Conservation (phyloP, 2,797 vertebrate genomes). For the Phalloptychus januarius region DNA sequence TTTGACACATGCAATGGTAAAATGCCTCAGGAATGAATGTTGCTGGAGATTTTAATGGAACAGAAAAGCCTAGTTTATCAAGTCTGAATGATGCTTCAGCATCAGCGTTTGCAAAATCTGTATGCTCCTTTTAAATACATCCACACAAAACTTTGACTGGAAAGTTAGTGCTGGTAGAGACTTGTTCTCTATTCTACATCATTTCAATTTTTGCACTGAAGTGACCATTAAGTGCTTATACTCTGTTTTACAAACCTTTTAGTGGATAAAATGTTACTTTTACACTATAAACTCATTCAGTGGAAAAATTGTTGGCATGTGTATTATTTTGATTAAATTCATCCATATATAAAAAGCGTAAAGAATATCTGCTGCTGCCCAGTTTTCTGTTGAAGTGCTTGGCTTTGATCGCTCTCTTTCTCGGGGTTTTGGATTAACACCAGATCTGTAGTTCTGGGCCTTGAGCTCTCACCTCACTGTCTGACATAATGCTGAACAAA, state of each 20-base stretch:
- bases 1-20: not conserved
- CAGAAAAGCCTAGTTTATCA: not conserved
- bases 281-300: not conserved
- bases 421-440: conserved; percentile 35
- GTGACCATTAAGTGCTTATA: not conserved
- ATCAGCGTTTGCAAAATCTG: not conserved
- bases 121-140: not conserved
- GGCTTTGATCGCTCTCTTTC: conserved; percentile 27
- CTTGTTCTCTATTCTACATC: not conserved
- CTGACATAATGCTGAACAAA: conserved; percentile 26
- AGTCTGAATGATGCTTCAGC: not conserved
- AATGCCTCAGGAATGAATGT: not conserved
- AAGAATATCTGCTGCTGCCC: conserved; percentile 11
- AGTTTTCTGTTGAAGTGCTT: conserved; percentile 19
- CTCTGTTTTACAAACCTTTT: not conserved
- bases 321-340: conserved; percentile 10
- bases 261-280: not conserved
- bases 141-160: not conserved
- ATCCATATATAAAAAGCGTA: not conserved
- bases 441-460: conserved; percentile 52
- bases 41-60: not conserved
- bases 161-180: not conserved
- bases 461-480: conserved; percentile 51
- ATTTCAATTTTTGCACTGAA: not conserved
- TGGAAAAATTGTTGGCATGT: conserved; percentile 8